Percentiles rank a stretch among this genome's conserved stretches.
These are phyloP conservation scores for Drosophila equinoxialis DNA, from an alignment of 1,140 invertebrate species.

Conservation along the genomic window DNA sequence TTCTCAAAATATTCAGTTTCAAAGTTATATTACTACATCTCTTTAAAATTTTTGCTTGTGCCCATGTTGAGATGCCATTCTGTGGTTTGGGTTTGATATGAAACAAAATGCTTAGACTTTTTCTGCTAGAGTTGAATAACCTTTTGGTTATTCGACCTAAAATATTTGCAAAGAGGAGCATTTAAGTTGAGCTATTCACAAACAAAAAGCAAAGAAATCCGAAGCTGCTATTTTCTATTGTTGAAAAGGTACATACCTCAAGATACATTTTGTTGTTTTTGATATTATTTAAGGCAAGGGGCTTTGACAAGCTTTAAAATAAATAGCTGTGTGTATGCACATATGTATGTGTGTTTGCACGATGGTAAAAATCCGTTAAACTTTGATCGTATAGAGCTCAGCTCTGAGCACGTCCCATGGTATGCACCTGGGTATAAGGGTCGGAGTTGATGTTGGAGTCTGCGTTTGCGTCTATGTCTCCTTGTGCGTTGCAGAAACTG, in stretches of 20 bases:
- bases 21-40: too few species aligned
- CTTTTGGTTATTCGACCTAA: too few species aligned
- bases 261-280: constrained; percentile 21
- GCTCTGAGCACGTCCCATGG: background rate
- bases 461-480: background rate
- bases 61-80: too few species aligned
- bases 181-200: background rate
- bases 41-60: too few species aligned
- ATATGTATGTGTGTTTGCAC: constrained; percentile 1
- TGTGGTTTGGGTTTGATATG: too few species aligned
- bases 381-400: constrained; percentile 55
- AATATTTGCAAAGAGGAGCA: too few species aligned
- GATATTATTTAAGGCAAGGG: constrained; percentile 67
- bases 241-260: constrained; percentile 1
- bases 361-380: constrained; percentile 43
- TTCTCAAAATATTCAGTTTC: too few species aligned
- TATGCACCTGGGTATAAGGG: background rate
- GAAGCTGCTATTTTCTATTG: constrained; percentile 2
- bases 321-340: constrained; percentile 6
- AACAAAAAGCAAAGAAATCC: constrained; percentile 2
- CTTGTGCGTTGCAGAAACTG: background rate
- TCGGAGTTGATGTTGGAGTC: background rate
- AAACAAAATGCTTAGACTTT: too few species aligned
- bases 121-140: too few species aligned
- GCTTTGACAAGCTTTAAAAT: constrained; percentile 75